phyloP scores from a whole-genome alignment of 2,113 vertebrate genomes.

The Corydoras maculifer region DNA sequence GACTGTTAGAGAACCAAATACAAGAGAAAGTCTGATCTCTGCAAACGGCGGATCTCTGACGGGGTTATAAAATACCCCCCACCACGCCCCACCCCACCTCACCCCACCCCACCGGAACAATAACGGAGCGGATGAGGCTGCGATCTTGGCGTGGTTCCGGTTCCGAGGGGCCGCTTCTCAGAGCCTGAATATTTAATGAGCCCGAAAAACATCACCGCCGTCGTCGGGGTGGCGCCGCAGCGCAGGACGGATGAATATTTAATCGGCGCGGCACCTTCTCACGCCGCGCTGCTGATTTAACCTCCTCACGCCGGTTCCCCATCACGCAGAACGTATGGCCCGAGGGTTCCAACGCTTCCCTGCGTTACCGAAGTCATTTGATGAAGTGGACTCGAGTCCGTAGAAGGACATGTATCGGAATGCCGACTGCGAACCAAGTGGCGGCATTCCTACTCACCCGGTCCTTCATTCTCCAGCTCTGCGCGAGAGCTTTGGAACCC shows the following conservation, averaged over 20 bases:
- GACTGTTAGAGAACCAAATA: too few species aligned
- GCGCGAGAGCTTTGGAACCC: slow-evolving; percentile 91
- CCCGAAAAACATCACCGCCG: not conserved
- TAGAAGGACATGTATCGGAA: too few species aligned
- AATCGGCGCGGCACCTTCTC: not conserved
- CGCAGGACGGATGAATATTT: not conserved
- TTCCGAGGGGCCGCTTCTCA: slow-evolving; percentile 5
- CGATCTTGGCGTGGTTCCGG: not conserved
- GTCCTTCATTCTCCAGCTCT: slow-evolving; percentile 99
- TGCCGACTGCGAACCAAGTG: too few species aligned
- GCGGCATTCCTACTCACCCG: slow-evolving; percentile 66
- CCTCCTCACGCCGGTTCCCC: not conserved
- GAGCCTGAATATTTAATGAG: slow-evolving; percentile 19
- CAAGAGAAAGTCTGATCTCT: too few species aligned
- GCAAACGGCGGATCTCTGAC: not conserved
- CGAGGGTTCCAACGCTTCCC: too few species aligned
- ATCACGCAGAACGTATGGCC: not conserved
- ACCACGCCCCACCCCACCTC: too few species aligned
- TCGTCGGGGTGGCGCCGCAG: not conserved
- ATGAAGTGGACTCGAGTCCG: too few species aligned
- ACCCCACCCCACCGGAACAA: too few species aligned
- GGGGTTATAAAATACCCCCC: not conserved
- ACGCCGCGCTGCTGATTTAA: not conserved
- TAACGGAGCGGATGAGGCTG: too few species aligned
- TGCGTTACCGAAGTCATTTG: too few species aligned